phyloP scores from a whole-genome alignment of 2,797 vertebrate genomes.

The Lutjanus argentimaculatus region DNA sequence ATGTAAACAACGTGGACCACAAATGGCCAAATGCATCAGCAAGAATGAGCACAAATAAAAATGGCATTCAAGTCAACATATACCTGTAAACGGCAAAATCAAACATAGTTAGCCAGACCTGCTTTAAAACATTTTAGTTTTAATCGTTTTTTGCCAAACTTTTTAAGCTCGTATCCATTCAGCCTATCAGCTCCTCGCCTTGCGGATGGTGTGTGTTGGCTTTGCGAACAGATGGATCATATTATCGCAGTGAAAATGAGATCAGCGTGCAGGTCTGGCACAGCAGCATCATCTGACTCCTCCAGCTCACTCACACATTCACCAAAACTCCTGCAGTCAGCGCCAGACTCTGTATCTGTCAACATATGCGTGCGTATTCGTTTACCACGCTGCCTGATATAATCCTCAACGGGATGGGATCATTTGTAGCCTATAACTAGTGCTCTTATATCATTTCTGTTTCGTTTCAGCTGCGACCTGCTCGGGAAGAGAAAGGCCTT shows the following conservation, averaged over 20 bases:
- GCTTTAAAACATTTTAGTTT: neutral
- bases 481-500: neutral
- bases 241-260: slow-evolving; percentile 56
- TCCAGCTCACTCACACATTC: neutral
- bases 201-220: neutral
- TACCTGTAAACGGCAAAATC: too few relatives aligned
- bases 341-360: neutral
- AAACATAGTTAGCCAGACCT: neutral
- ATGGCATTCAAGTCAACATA: neutral
- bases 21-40: neutral
- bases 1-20: neutral
- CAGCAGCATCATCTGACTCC: neutral
- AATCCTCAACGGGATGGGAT: neutral
- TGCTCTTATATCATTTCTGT: neutral
- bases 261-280: slow-evolving; percentile 51
- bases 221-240: slow-evolving; percentile 57
- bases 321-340: neutral
- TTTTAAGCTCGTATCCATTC: neutral
- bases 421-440: neutral
- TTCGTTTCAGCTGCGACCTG: neutral
- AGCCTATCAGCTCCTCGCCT: neutral
- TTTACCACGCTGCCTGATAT: neutral
- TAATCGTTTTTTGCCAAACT: neutral
- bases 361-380: neutral
- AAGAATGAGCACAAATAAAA: neutral